phyloP scores from a whole-genome alignment of 2,888 invertebrate species.

The Carabus problematicus region DNA sequence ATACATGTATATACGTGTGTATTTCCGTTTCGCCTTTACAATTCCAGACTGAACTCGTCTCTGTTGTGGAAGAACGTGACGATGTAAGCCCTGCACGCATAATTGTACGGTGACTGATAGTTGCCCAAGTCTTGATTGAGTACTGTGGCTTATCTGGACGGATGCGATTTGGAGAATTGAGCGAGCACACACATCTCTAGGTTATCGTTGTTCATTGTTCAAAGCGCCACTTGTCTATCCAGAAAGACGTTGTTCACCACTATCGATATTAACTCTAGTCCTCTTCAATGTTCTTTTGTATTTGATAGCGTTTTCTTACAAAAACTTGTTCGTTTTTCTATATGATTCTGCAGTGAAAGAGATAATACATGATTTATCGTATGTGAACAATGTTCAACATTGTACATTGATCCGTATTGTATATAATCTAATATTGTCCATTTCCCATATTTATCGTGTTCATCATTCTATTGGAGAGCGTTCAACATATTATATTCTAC shows the following conservation, averaged over 20 bases:
- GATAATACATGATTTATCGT: no score
- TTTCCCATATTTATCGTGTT: no score
- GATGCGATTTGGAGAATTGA: not conserved
- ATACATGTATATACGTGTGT: no score
- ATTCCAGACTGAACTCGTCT: no score
- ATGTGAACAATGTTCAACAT: no score
- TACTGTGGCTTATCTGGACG: constrained; percentile 25
- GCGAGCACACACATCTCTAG: not conserved
- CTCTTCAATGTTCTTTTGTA: constrained; percentile 7
- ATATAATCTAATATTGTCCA: no score
- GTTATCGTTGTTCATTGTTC: constrained; percentile 16
- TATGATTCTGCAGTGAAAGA: no score
- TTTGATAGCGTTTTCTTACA: not conserved
- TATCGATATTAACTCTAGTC: constrained; percentile 1
- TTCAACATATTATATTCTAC: no score
- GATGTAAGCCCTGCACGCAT: constrained; percentile 35
- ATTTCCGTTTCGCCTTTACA: no score
- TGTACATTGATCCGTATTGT: no score
- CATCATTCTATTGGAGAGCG: no score
- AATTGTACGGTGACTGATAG: constrained; percentile 30
- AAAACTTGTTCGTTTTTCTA: no score
- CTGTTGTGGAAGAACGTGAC: constrained; percentile 21
- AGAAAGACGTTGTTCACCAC: not conserved
- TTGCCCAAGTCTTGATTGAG: constrained; percentile 34
- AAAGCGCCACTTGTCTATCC: not conserved